Evolutionary conservation across 2,797 vertebrate genomes (phyloP), one percentile per base, ranked within the genome.

Genomic region (Amazonetta brasiliensis): DNA sequence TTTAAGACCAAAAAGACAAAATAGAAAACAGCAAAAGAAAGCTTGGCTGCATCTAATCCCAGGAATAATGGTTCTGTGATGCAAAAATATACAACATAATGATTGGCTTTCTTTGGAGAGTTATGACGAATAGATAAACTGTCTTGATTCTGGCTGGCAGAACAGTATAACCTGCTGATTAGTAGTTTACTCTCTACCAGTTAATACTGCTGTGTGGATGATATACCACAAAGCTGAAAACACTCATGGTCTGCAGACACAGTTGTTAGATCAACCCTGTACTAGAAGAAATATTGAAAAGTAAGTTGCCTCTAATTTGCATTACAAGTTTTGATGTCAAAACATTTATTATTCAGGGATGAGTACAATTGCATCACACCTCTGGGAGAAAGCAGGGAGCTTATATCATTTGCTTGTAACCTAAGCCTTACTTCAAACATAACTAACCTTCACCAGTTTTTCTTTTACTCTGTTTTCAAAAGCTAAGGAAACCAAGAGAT

Each of bases 391-490:
- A 72, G 30, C 56, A 84, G 56, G 87, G 39, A n/a, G 17, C 26
- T 82, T 77, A 18, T n/a, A 25, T 77, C 8, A 22, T 64, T 73
- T 52, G n/a, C n/a, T 82, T 76, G 28, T 63, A 71, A 91, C 68
- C 19, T 33, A 59, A 91, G 9, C 44, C 58, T 83, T 63, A 26
- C 41, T 79, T 91, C 5, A 4, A 73, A 54, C 31, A 26, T 76
- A 39, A 37, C 0, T 67, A 25, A 30, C 74, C 89, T 90, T 46
- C 16, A 62, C 15, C 12, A 31, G 5, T 81, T 92, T 79, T 74
- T n/a, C 31, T 87, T 91, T 58, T 81, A 58, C 15, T 66, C 5
- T 81, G 39, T 69, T 94, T 95, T 84, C 62, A 80, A 54, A 88
- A 80, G 44, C 67, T 64, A 68, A 84, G 71, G 43, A 94, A 90